Percentiles rank a stretch among this genome's conserved stretches.
Evolutionary conservation across 2,113 vertebrate species (phyloP).

Genomic region (Colossoma macropomum): DNA sequence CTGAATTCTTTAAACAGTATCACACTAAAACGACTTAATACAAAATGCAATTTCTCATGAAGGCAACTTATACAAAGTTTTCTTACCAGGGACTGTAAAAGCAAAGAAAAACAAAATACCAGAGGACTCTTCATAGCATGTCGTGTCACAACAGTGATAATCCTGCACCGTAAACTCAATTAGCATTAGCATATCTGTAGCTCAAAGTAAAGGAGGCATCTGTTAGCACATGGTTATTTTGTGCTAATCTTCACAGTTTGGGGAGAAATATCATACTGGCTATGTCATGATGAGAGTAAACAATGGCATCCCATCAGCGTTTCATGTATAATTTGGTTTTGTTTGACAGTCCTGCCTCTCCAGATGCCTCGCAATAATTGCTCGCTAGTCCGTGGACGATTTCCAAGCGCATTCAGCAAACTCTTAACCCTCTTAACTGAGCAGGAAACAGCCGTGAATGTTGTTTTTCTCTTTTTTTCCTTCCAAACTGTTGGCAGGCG

Average conservation of each 20-base stretch:
- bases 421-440: background rate
- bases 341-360: background rate
- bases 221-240: background rate
- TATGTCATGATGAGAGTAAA: background rate
- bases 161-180: constrained; percentile 25
- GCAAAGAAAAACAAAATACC: too few species aligned
- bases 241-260: too few species aligned
- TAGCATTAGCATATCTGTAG: background rate
- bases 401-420: background rate
- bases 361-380: background rate
- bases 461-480: background rate
- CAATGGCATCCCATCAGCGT: background rate
- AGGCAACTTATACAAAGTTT: too few species aligned
- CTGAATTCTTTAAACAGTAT: too few species aligned
- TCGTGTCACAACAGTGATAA: too few species aligned
- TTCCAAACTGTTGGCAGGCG: background rate
- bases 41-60: too few species aligned
- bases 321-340: background rate
- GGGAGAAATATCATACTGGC: background rate
- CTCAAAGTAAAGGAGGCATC: constrained; percentile 11
- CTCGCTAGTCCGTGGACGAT: background rate
- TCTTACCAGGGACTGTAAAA: too few species aligned
- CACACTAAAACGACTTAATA: too few species aligned
- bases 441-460: background rate
- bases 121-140: background rate